These are phyloP conservation scores for Actenoides lindsayi DNA, from an alignment of 2,113 vertebrate genomes.

Conservation along the genomic window DNA sequence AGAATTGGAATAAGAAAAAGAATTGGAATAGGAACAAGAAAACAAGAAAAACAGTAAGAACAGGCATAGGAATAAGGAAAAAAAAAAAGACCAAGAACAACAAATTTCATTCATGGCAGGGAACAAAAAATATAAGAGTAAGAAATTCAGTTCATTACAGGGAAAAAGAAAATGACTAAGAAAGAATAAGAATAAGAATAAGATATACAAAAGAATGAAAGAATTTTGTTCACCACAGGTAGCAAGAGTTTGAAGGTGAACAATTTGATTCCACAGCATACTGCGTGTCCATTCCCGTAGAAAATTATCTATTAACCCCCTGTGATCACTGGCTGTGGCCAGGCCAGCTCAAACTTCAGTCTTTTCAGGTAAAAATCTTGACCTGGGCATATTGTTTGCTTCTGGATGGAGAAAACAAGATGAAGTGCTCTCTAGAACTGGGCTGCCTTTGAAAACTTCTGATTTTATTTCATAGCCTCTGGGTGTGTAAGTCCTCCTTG, in stretches of 20 bases:
- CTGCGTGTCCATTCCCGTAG: too few species aligned
- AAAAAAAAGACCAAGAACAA: neutral
- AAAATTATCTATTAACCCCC: neutral
- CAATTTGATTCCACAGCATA: neutral
- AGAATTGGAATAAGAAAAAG: neutral
- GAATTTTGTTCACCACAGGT: neutral
- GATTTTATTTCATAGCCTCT: neutral
- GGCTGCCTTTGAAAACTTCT: neutral
- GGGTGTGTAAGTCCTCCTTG: neutral
- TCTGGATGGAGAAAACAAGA: neutral
- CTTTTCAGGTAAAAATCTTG: accelerated
- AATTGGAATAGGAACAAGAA: neutral
- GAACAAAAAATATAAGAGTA: too few species aligned
- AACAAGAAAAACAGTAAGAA: neutral
- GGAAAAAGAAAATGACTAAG: neutral
- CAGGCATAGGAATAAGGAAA: neutral
- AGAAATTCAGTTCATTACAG: neutral
- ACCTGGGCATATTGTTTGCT: neutral
- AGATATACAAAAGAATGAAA: too few species aligned
- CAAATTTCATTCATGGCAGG: too few species aligned
- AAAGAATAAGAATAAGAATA: neutral
- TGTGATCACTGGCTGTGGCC: neutral
- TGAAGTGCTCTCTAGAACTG: accelerated
- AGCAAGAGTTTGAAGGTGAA: neutral
- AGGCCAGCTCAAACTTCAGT: neutral